Base-by-base conservation (phyloP, 2,113 vertebrate species). In the Nerophis lumbriciformis region DNA sequence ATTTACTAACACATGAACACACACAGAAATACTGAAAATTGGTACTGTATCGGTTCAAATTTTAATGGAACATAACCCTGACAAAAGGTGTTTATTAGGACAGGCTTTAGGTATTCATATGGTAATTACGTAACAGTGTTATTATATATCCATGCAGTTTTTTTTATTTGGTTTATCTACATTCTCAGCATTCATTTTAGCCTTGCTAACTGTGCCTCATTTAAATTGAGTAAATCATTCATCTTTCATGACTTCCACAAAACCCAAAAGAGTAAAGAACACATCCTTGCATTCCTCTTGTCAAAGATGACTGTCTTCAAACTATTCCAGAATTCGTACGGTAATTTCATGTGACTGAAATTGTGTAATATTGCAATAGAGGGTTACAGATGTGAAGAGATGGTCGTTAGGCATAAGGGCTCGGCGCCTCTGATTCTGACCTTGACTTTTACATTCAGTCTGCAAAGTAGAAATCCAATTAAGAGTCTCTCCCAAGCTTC, bases 281-380 rank as follows among this genome's bases (percentile, higher is more conserved):
- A 62, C 39, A 57, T 56, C 42, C 51, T 60, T 73, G 61, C 59
- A 75, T 48, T 48, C 47, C 49, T 57, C 71, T 70, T 70, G 67
- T 63, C 53, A 65, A 28, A 28, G 48, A 77, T 66, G 53, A 82
- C 61, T 75, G 64, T 66, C 81, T 82, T 76, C 52, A 72, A 78
- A 73, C 57, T 52, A 48, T 49, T 77, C 47, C 55, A 83, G 72
- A 81, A 78, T 81, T 82, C 71, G 69, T 51, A 67, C 57, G 59
- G 64, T 73, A 82, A 88, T 88, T 87, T 87, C 70, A 63, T 42
- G 65, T 72, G 61, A 81, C 85, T 89, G 69, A 79, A 86, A 88
- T 66, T 84, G 75, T 70, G 80, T 80, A 84, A 84, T 73, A 83
- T 83, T 80, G 75, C 67, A 80, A 84, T 83, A 87, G 74, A 82